Conservation (phyloP, 2,113 vertebrate genomes). For the Antechinus flavipes region DNA sequence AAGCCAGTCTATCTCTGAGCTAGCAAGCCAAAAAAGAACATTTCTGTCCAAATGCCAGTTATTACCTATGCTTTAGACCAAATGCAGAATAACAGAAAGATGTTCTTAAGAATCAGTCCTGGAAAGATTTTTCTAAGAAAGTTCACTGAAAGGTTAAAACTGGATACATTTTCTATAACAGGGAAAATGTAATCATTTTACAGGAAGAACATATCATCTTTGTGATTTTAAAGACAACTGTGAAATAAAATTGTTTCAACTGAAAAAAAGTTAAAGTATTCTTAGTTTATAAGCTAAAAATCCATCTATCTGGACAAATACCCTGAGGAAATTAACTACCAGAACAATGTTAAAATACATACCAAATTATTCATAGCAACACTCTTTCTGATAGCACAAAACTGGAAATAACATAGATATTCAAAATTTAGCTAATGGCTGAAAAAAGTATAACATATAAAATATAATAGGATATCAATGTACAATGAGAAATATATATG, state of each 20-base stretch:
- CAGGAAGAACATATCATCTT: too few species aligned
- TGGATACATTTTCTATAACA: slow-evolving; percentile 77
- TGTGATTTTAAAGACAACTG: too few species aligned
- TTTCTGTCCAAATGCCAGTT: slow-evolving; percentile 68
- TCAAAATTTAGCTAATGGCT: too few species aligned
- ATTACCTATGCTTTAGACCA: slow-evolving; percentile 72
- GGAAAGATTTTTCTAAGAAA: slow-evolving; percentile 64
- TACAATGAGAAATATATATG: too few species aligned
- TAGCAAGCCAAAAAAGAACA: slow-evolving; percentile 60
- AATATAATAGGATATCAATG: too few species aligned
- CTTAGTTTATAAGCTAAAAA: background rate
- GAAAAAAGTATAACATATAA: too few species aligned
- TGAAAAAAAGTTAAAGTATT: background rate
- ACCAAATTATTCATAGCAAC: background rate
- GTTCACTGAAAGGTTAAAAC: slow-evolving; percentile 67
- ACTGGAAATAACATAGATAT: background rate
- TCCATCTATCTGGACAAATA: background rate
- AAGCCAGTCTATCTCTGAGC: slow-evolving; percentile 61
- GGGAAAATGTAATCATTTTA: slow-evolving; percentile 81
- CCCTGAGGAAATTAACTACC: background rate
- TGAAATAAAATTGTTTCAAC: too few species aligned
- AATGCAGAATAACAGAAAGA: slow-evolving; percentile 60
- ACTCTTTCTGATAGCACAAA: background rate
- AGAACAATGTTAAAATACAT: background rate
- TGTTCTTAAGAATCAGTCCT: slow-evolving; percentile 75